phyloP scores from a whole-genome alignment of 2,888 invertebrate genomes.

The Agriopis aurantiaria region DNA sequence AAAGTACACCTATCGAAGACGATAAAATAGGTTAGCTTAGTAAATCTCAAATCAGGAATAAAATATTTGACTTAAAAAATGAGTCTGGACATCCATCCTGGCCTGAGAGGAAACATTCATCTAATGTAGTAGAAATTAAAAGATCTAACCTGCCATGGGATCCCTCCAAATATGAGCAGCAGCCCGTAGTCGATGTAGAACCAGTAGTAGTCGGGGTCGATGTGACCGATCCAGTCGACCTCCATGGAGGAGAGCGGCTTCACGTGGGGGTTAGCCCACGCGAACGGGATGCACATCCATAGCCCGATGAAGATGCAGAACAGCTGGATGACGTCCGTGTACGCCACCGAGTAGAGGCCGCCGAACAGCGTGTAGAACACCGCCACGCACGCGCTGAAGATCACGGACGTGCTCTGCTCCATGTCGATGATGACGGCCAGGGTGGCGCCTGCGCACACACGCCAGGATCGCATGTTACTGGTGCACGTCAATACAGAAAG shows the following conservation, averaged over 20 bases:
- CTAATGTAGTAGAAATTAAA: neutral
- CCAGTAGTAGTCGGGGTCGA: slow-evolving; percentile 91
- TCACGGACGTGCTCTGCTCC: slow-evolving; percentile 96
- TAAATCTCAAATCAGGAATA: too few relatives aligned
- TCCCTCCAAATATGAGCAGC: slow-evolving; percentile 96
- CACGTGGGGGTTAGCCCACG: slow-evolving; percentile 95
- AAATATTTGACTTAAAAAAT: too few relatives aligned
- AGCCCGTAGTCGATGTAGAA: slow-evolving; percentile 95
- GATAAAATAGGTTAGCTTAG: neutral
- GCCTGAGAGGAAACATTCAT: neutral
- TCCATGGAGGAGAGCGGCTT: slow-evolving; percentile 93
- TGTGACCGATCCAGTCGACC: slow-evolving; percentile 95
- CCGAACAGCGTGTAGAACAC: slow-evolving; percentile 99
- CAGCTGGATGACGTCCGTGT: slow-evolving; percentile 99
- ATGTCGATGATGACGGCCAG: slow-evolving; percentile 98
- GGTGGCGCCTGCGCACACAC: slow-evolving; percentile 91
- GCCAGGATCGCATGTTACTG: too few relatives aligned
- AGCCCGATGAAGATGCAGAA: slow-evolving; percentile 99
- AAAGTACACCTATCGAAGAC: slow-evolving; percentile 93
- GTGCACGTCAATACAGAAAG: too few relatives aligned
- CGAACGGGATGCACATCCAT: slow-evolving; percentile 99
- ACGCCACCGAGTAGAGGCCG: slow-evolving; percentile 98
- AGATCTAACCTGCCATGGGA: slow-evolving; percentile 96
- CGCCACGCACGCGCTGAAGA: slow-evolving; percentile 98
- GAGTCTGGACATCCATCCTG: too few relatives aligned